A percentile compares a stretch with the other conserved stretches of the same genome.
Evolutionary conservation across 2,113 vertebrate genomes (phyloP).

Genomic region (Oncorhynchus keta): DNA sequence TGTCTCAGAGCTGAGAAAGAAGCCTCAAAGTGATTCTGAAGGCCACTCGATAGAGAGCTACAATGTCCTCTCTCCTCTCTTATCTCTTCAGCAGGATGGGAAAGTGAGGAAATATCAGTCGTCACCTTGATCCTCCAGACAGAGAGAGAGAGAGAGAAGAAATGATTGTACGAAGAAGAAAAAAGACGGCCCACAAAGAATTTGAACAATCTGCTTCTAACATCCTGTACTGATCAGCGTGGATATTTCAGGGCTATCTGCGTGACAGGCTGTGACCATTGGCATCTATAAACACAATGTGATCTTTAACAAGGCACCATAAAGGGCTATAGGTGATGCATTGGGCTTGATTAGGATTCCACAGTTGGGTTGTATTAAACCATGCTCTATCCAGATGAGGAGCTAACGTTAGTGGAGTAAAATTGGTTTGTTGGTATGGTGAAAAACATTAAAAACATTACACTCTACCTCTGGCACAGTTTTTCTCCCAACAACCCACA

Average conservation of each 20-base stretch:
- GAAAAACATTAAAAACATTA: constrained; percentile 14
- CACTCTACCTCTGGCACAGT: not conserved
- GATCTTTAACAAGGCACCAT: not conserved
- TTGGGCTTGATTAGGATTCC: constrained; percentile 36
- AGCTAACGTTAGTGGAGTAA: constrained; percentile 14
- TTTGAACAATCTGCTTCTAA: not conserved
- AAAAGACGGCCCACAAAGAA: not conserved
- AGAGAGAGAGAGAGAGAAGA: not conserved
- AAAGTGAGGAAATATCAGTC: not conserved
- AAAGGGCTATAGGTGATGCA: constrained; percentile 38
- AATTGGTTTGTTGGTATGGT: constrained; percentile 17
- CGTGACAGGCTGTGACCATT: not conserved
- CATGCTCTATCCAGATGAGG: constrained; percentile 38
- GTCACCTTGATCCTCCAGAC: not conserved
- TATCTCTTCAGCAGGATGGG: not conserved
- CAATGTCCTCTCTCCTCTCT: not conserved
- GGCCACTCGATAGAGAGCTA: not conserved
- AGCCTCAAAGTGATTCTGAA: not conserved
- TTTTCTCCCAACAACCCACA: constrained; percentile 25
- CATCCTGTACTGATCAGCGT: not conserved
- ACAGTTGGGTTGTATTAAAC: constrained; percentile 14
- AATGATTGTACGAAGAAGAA: not conserved
- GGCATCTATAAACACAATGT: not conserved
- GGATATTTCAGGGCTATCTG: not conserved
- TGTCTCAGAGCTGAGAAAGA: not conserved